Evolutionary conservation across 2,113 vertebrate species (phyloP).

Genomic region (Oreotrochilus melanogaster): DNA sequence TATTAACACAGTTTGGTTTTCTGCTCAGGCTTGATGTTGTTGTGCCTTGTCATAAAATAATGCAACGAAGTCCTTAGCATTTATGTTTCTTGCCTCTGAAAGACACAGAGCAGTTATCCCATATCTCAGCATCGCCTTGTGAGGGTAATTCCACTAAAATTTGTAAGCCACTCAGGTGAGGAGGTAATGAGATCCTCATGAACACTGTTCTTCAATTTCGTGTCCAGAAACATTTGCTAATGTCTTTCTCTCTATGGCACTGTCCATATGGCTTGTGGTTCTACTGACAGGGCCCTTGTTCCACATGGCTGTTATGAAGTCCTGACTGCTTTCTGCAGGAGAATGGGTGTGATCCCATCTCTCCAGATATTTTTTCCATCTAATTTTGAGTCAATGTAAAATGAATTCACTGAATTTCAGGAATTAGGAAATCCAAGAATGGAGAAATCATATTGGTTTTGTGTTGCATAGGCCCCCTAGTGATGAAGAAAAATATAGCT

Average conservation of each 20-base stretch:
- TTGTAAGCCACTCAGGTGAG: neutral
- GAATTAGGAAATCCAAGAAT: neutral
- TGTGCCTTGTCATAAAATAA: neutral
- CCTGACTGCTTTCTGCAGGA: neutral
- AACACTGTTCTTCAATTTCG: neutral
- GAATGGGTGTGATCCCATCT: neutral
- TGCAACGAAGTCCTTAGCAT: neutral
- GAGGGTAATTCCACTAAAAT: neutral
- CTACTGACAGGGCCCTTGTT: accelerated
- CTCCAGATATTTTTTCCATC: neutral
- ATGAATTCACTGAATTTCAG: neutral
- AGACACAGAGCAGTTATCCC: neutral
- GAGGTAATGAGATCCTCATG: neutral
- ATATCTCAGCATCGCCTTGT: accelerated
- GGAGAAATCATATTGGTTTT: neutral
- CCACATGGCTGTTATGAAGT: neutral
- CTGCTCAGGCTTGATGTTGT: accelerated
- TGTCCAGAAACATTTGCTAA: neutral
- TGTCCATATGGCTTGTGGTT: neutral
- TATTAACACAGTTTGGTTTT: neutral
- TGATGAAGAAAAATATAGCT: neutral
- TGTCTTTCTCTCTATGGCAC: accelerated
- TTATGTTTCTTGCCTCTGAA: neutral
- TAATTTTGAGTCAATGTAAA: neutral
- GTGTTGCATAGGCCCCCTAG: accelerated